Evolutionary conservation across 2,797 vertebrate species (phyloP).

Genomic region (Gadopsis bispinosus): DNA sequence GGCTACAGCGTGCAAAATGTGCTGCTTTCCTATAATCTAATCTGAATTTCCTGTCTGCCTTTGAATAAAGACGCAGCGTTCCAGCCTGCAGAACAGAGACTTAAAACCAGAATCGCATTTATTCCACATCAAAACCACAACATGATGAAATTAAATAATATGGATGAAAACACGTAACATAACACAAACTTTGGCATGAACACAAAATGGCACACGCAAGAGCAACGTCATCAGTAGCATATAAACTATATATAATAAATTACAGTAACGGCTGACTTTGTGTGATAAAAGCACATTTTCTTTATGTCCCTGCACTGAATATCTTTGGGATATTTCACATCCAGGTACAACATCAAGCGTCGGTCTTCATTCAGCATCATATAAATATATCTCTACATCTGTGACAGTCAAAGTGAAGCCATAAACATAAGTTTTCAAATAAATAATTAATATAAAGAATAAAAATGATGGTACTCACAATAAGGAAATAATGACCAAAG

Average conservation of each 20-base stretch:
- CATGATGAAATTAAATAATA: slow-evolving; percentile 78
- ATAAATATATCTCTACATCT: slow-evolving; percentile 85
- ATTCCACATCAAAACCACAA: slow-evolving; percentile 75
- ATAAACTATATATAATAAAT: slow-evolving; percentile 58
- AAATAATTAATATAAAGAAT: slow-evolving; percentile 84
- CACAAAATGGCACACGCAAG: slow-evolving; percentile 77
- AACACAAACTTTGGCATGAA: slow-evolving; percentile 86
- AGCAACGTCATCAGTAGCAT: slow-evolving; percentile 47
- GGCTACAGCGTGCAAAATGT: not conserved
- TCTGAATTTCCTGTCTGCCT: not conserved
- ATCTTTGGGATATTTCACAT: slow-evolving; percentile 73
- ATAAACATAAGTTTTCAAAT: slow-evolving; percentile 74
- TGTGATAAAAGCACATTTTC: slow-evolving; percentile 59
- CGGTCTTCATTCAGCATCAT: slow-evolving; percentile 74
- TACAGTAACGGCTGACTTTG: slow-evolving; percentile 55
- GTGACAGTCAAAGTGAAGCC: slow-evolving; percentile 73
- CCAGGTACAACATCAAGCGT: slow-evolving; percentile 57
- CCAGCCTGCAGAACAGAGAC: slow-evolving; percentile 1
- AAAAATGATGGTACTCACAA: slow-evolving; percentile 83
- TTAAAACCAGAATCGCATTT: slow-evolving; percentile 51
- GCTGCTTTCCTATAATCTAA: not conserved
- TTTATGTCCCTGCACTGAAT: slow-evolving; percentile 51
- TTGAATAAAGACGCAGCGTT: not conserved
- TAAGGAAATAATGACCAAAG: slow-evolving; percentile 81
- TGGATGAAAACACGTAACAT: slow-evolving; percentile 68